phyloP scores from a whole-genome alignment of 2,113 vertebrate species.

The Sinocyclocheilus maitianheensis region DNA sequence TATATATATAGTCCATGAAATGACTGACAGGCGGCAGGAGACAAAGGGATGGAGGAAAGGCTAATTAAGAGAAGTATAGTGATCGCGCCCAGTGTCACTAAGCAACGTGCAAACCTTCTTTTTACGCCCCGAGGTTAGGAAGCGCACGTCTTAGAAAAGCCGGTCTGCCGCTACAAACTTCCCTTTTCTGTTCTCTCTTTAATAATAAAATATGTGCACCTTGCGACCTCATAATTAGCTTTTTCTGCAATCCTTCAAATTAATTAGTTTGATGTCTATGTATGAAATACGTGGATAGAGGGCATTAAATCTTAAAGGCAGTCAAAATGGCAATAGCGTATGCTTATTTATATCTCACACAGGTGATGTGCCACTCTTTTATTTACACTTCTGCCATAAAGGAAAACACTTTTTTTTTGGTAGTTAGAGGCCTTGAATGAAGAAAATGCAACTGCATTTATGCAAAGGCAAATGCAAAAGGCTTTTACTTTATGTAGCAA shows the following conservation, averaged over 20 bases:
- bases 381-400: not conserved
- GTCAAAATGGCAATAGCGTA: constrained; percentile 1
- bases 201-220: constrained; percentile 26
- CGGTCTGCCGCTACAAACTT: constrained; percentile 9
- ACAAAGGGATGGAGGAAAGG: constrained; percentile 15
- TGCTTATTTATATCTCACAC: constrained; percentile 6
- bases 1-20: constrained; percentile 6
- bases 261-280: constrained; percentile 33
- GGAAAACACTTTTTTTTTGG: not conserved
- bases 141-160: not conserved
- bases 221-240: constrained; percentile 24
- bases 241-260: constrained; percentile 30
- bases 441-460: not conserved
- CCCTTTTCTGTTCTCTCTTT: not conserved
- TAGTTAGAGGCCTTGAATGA: not conserved
- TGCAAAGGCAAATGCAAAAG: no score
- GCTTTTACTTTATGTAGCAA: not conserved
- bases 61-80: constrained; percentile 40
- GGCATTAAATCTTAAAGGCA: not conserved
- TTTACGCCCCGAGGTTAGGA: constrained; percentile 32
- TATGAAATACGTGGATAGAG: not conserved
- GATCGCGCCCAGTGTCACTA: constrained; percentile 23
- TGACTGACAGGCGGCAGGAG: constrained; percentile 31
- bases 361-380: constrained; percentile 24
- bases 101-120: constrained; percentile 32